Evolutionary conservation across 1,140 invertebrate genomes (phyloP), one percentile per base, ranked within the genome.

Genomic region (Drosophila funebris): DNA sequence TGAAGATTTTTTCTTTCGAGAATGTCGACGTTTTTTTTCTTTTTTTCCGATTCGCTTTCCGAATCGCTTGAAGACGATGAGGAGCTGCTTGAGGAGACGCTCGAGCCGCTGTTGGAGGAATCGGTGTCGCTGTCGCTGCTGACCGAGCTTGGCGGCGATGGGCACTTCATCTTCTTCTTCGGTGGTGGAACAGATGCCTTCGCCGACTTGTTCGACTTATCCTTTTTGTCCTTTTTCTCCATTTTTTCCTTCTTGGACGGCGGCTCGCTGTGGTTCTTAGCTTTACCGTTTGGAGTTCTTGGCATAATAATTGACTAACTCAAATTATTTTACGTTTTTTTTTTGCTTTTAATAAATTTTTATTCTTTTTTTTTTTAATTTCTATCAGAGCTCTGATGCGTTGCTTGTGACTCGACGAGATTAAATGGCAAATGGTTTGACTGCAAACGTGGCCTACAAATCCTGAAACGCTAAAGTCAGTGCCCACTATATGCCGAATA

Each of bases 361-460:
- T n/a, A n/a, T n/a, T n/a, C n/a, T n/a, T n/a, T n/a, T n/a, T n/a
- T n/a, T n/a, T 36, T 4, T 4, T 36, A n/a, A 58, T 20, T n/a
- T 56, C 36, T 52, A 22, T 18, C 0, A 4, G 24, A 31, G 20
- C 46, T 29, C 24, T 43, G 6, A 43, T 14, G 24, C 24, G 41
- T 29, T 29, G 63, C 37, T 37, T 57, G 52, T 48, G 22, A 66
- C 63, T 44, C 29, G 20, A 57, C 41, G 29, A 27, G 8, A 46
- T 29, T 37, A 9, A 52, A 24, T 57, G 5, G 29, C 53, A 44
- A 70, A 16, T 5, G 5, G n/a, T 0, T 39, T 14, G 13, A 1
- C 37, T 39, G 5, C 13, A 6, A 16, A 39, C 13, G 7, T 44
- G 16, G 7, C 18, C n/a, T 22, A 11, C 18, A 44, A 44, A 22